A percentile compares a stretch with the other conserved stretches of the same genome.
Evolutionary conservation across 2,797 vertebrate genomes (phyloP).

Genomic region (Takifugu rubripes): DNA sequence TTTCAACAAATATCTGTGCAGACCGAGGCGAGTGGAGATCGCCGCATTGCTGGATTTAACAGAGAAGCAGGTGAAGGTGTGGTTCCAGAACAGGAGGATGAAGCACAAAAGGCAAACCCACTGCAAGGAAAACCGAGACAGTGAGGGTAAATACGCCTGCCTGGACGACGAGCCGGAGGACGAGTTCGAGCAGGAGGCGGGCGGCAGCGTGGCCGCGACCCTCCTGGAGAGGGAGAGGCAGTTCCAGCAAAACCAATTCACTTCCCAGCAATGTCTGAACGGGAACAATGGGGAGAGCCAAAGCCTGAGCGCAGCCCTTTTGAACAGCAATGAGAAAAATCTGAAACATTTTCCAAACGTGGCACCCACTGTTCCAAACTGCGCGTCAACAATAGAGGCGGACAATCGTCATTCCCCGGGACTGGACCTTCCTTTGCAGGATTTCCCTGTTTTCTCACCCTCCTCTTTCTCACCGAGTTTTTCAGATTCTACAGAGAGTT

Average conservation of each 20-base stretch:
- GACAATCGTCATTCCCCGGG: slow-evolving; percentile 88
- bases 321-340: slow-evolving; percentile 96
- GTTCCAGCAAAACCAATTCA: slow-evolving; percentile 87
- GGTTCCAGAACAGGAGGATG: slow-evolving; percentile 98
- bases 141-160: slow-evolving; percentile 82
- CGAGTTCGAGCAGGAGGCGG: slow-evolving; percentile 82
- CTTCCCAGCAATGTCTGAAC: slow-evolving; percentile 83
- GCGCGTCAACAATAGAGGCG: slow-evolving; percentile 89
- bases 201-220: slow-evolving; percentile 75
- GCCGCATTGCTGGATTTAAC: slow-evolving; percentile 91
- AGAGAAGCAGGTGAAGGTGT: slow-evolving; percentile 97
- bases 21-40: slow-evolving; percentile 93
- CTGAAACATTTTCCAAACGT: slow-evolving; percentile 91
- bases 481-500: slow-evolving; percentile 87
- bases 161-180: slow-evolving; percentile 82
- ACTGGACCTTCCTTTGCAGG: slow-evolving; percentile 88
- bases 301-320: slow-evolving; percentile 80
- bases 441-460: slow-evolving; percentile 89
- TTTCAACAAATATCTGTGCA: slow-evolving; percentile 97
- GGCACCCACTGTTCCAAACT: slow-evolving; percentile 88
- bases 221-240: slow-evolving; percentile 88
- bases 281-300: slow-evolving; percentile 87
- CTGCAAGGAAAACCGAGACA: slow-evolving; percentile 92
- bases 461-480: slow-evolving; percentile 90
- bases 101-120: slow-evolving; percentile 96